A percentile compares a stretch with the other conserved stretches of the same genome.
These are phyloP conservation scores for Hemichromis elongatus DNA, from an alignment of 2,113 vertebrate species.

Conservation along the genomic window DNA sequence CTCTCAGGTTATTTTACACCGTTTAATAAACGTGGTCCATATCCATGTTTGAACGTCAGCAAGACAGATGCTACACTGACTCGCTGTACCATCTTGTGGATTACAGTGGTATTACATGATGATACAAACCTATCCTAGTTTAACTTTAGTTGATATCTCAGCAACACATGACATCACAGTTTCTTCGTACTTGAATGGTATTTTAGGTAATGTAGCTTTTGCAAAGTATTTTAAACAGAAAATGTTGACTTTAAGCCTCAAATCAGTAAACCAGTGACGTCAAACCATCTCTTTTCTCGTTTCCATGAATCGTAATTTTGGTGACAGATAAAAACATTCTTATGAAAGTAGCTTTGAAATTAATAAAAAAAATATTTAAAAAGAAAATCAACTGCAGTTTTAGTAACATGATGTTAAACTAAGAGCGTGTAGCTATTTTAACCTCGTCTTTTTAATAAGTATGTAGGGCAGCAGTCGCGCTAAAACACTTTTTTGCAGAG, in stretches of 20 bases:
- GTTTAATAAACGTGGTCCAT: background rate
- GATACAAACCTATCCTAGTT: background rate
- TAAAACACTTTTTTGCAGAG: background rate
- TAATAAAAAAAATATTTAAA: background rate
- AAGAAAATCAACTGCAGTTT: background rate
- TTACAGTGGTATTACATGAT: background rate
- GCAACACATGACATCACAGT: background rate
- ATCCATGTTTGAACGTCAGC: background rate
- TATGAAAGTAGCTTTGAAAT: background rate
- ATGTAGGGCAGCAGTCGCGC: background rate
- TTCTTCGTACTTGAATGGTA: background rate
- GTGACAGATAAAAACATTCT: background rate
- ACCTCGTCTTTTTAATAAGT: background rate
- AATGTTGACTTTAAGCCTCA: background rate
- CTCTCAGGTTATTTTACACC: no score
- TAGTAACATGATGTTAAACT: accelerated
- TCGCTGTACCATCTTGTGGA: background rate
- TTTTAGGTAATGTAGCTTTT: background rate
- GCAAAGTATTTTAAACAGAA: background rate
- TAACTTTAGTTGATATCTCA: background rate
- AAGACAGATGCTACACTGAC: background rate
- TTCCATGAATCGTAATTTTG: background rate
- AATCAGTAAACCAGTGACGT: accelerated
- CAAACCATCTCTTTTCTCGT: background rate
- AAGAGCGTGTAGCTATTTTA: accelerated